Evolutionary conservation across 2,113 vertebrate genomes (phyloP).

Genomic region (Saiga tatarica): DNA sequence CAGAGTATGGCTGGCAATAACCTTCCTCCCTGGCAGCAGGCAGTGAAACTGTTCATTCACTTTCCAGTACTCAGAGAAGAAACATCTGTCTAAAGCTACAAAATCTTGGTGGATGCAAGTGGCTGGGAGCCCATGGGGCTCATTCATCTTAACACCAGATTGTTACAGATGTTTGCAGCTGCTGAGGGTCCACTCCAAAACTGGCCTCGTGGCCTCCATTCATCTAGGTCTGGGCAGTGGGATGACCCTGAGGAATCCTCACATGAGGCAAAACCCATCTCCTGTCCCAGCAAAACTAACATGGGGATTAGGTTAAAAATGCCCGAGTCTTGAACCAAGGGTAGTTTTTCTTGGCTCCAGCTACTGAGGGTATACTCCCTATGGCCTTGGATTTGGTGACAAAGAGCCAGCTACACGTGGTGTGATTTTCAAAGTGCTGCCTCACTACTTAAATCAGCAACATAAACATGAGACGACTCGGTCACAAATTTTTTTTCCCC

Average conservation of each 20-base stretch:
- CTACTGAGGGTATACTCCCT: constrained; percentile 42
- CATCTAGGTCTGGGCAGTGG: background rate
- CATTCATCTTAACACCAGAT: background rate
- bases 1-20: background rate
- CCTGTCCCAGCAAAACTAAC: constrained; percentile 39
- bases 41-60: constrained; percentile 36
- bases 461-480: background rate
- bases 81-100: constrained; percentile 65
- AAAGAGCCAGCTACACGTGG: constrained; percentile 38
- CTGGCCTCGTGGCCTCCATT: constrained; percentile 24
- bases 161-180: constrained; percentile 51
- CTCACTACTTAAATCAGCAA: constrained; percentile 34
- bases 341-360: constrained; percentile 56
- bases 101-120: background rate
- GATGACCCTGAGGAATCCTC: background rate
- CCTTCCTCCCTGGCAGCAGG: background rate
- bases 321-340: constrained; percentile 60
- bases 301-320: constrained; percentile 36
- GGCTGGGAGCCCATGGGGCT: background rate
- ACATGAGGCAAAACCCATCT: background rate
- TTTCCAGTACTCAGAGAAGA: constrained; percentile 41
- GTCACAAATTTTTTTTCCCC: background rate
- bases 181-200: constrained; percentile 6
- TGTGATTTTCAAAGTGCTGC: constrained; percentile 55
- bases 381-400: constrained; percentile 35